Base-by-base conservation (phyloP, 2,113 vertebrate species). In the Scophthalmus maximus region DNA sequence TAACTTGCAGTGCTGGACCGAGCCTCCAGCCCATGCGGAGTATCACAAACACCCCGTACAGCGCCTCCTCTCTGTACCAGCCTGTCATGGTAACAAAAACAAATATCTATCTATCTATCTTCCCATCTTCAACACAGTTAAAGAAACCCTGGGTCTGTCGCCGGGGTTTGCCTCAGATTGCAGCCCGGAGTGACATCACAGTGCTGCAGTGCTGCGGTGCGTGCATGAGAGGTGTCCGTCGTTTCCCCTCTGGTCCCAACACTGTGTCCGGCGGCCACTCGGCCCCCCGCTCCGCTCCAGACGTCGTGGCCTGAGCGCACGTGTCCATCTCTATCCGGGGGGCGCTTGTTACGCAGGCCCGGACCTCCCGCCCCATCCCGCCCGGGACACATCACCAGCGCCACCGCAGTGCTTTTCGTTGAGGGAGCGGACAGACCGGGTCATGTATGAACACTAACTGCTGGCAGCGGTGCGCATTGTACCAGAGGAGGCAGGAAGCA, bases 181-280 rank as follows among this genome's bases (percentile, higher is more conserved):
- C 46, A 83, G 9, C 38, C 73, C 25, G 51, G 84, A 83, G 67
- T 91, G 77, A 87, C 86, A 92, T 88, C 79, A 89, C 87, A 49
- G 68, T 85, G 83, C 81, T 90, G 88, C 91, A 91, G 57, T 88
- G 89, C 76, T 84, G 81, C 88, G 66, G 78, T 76, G 77, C 76
- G 78, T 76, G 77, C 76, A 62, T 81, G 75, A 85, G 77, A 89
- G 72, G 78, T 89, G 86, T 84, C 83, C 79, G 69, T 76, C 81
- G 72, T 65, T 76, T 44, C 78, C 68, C 49, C 68, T 75, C 57
- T 62, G 78, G 69, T 73, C 65, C 17, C 38, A 62, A 74, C 7
- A 61, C 29, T 70, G 15, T 60, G 84, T 75, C 62, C 76, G 55
- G 18, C 7, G 86, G 73, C 68, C 77, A 77, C 83, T 86, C 72